Evolutionary conservation across 2,888 invertebrate genomes (phyloP).

Genomic region (Eristalis tenax): DNA sequence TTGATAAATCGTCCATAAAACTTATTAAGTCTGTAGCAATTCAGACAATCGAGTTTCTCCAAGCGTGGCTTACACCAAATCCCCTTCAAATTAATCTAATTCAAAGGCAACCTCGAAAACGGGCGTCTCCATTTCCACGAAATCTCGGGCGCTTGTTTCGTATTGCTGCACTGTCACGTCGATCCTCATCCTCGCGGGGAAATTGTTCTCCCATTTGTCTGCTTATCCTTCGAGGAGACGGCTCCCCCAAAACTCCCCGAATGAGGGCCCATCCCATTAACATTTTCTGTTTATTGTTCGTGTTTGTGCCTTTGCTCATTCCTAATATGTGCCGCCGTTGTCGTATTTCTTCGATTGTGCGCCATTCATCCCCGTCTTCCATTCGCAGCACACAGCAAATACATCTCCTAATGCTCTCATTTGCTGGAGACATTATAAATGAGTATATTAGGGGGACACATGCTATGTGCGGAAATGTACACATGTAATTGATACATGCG

Average conservation of each 20-base stretch:
- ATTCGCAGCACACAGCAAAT: neutral
- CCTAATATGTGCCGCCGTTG: neutral
- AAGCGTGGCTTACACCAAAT: neutral
- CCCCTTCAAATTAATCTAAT: neutral
- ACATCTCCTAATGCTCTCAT: neutral
- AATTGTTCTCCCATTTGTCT: neutral
- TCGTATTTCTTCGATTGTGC: neutral
- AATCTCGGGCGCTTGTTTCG: neutral
- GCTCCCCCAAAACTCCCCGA: neutral
- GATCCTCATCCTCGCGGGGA: neutral
- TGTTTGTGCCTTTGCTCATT: neutral
- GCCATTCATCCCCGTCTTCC: neutral
- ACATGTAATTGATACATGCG: neutral
- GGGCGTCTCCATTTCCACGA: neutral
- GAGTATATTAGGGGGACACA: neutral
- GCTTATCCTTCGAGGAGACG: neutral
- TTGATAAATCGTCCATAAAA: no score
- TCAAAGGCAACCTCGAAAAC: neutral
- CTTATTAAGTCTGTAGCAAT: neutral
- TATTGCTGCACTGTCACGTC: neutral
- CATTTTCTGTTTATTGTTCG: neutral
- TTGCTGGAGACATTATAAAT: slow-evolving; percentile 1
- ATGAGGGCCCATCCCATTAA: neutral
- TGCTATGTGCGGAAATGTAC: neutral
- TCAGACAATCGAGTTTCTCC: neutral